These are phyloP conservation scores for Gambusia affinis DNA, from an alignment of 2,113 vertebrate species.

Conservation along the genomic window DNA sequence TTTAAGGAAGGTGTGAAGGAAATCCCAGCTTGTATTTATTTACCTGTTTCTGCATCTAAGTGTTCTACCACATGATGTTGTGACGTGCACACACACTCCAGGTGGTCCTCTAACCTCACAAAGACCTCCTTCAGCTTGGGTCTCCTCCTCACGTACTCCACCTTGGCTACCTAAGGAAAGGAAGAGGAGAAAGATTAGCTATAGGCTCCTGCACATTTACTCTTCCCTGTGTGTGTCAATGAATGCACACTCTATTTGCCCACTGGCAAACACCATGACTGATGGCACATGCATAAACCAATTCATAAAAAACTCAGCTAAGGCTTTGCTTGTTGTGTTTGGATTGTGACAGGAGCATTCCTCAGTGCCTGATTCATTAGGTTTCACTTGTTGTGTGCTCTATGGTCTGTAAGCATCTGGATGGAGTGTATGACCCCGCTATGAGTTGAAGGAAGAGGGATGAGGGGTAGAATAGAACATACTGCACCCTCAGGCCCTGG, in stretches of 20 bases:
- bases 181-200: conserved; percentile 39
- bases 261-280: conserved; percentile 45
- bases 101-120: conserved; percentile 96
- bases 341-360: conserved; percentile 61
- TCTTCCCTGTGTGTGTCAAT: conserved; percentile 10
- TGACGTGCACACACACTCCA: conserved; percentile 91
- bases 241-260: conserved; percentile 23
- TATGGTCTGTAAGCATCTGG: conserved; percentile 54
- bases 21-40: conserved; percentile 62
- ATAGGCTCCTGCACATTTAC: conserved; percentile 17
- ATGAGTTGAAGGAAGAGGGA: conserved; percentile 34
- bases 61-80: conserved; percentile 88
- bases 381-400: conserved; percentile 40
- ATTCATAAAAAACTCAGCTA: conserved; percentile 27
- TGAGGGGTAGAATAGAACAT: conserved; percentile 5
- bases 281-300: conserved; percentile 54
- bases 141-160: conserved; percentile 94
- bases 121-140: conserved; percentile 97
- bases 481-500: conserved; percentile 36
- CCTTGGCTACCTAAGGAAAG: conserved; percentile 91
- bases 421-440: conserved; percentile 49
- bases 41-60: conserved; percentile 93
- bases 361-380: conserved; percentile 48
- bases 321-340: conserved; percentile 27
- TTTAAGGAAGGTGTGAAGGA: neutral